A percentile compares a stretch with the other conserved stretches of the same genome.
phyloP scores from a whole-genome alignment of 2,888 invertebrate genomes.

The Ophioninae sp. region DNA sequence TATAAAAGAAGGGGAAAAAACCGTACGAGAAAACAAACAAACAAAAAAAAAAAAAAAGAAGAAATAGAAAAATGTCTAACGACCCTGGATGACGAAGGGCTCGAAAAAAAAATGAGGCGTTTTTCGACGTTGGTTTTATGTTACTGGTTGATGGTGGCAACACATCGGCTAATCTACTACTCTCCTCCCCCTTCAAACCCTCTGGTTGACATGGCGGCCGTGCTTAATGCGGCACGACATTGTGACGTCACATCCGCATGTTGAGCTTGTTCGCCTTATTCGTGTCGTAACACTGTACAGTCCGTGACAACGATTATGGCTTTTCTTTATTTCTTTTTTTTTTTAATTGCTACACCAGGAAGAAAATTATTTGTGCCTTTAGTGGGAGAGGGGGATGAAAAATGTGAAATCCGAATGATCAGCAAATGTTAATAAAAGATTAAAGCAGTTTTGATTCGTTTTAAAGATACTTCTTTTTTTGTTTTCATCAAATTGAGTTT shows the following conservation, averaged over 20 bases:
- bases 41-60: not conserved
- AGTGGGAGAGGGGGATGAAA: not conserved
- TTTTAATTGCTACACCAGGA: not conserved
- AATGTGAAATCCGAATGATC: no score
- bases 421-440: no score
- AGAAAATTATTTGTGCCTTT: slow-evolving; percentile 1
- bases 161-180: slow-evolving; percentile 10
- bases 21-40: not conserved
- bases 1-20: slow-evolving; percentile 20
- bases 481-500: no score
- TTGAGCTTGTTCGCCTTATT: slow-evolving; percentile 58
- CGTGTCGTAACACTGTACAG: slow-evolving; percentile 46
- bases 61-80: slow-evolving; percentile 14
- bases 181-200: not conserved
- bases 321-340: not conserved
- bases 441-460: no score
- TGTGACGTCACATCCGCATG: slow-evolving; percentile 69
- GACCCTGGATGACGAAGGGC: slow-evolving; percentile 16
- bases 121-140: slow-evolving; percentile 33
- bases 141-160: slow-evolving; percentile 15
- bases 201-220: slow-evolving; percentile 62
- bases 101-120: slow-evolving; percentile 31
- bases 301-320: slow-evolving; percentile 23
- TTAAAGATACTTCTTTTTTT: no score
- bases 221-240: slow-evolving; percentile 70